Base-by-base conservation (phyloP, 2,888 invertebrate genomes). In the Frankliniella fusca region DNA sequence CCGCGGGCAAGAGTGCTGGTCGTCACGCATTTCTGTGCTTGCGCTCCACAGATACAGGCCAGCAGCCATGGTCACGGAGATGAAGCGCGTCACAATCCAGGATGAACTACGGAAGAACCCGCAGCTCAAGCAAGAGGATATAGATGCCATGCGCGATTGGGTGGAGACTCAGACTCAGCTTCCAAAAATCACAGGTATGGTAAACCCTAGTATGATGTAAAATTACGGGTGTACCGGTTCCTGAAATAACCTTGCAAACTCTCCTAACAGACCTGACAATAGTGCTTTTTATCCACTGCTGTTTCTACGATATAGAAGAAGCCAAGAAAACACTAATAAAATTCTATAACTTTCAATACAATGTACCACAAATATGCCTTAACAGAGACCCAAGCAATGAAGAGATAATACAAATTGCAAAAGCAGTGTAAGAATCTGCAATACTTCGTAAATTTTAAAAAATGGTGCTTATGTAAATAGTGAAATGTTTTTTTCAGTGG, bases 221-320 rank as follows among this genome's bases (percentile, higher is more conserved):
- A 38, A 38, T 38, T 38, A 2, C 5, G 38, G 5, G 5, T 38
- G 38, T 38, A 38, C 38, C 5, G 38, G 3, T 38, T 38, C 5
- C 38, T 38, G 38, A 38, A 38, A 2, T 38, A 38, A 38, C 2
- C 38, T 38, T 38, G 5, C 38, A 38, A 38, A 38, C 38, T 76
- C 27, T 76, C 12, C 27, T 9, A 8, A 23, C 70, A 85, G 85
- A 85, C 70, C 84, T 85, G 84, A 84, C 83, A 82, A 65, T 85
- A 18, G 83, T 84, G 0, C 84, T 85, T 38, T 85, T 85, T 50
- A 81, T 85, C 20, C 85, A 85, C 70, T 85, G 85, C 38, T 85
- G 85, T 81, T 83, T 84, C 81, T 85, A 84, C 48, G 81, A 85
- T 82, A 38, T 85, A 27, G 84, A 85, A 49, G 54, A 83, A 61